Percentiles rank a stretch among this genome's conserved stretches.
These are phyloP conservation scores for Lithophane socia DNA, from an alignment of 2,888 invertebrate species.

Conservation along the genomic window DNA sequence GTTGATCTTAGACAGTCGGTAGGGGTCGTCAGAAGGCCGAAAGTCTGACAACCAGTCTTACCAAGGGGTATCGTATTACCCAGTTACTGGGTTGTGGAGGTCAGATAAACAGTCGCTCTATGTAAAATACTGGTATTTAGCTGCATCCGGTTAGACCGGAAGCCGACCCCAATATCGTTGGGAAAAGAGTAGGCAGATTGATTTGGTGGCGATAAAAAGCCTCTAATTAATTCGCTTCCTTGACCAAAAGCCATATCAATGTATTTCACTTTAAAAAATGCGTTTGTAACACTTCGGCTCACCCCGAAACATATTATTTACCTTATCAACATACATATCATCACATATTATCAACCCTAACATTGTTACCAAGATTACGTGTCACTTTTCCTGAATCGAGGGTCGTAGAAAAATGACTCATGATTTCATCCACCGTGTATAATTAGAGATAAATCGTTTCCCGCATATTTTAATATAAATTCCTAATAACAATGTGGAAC, in stretches of 20 bases:
- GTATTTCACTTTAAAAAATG: background rate
- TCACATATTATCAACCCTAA: no score
- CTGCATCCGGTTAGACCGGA: no score
- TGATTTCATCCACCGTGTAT: constrained; percentile 57
- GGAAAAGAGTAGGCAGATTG: no score
- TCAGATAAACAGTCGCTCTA: no score
- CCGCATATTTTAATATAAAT: constrained; percentile 67
- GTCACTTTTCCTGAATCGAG: constrained; percentile 43
- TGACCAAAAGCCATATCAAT: background rate
- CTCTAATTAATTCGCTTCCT: background rate
- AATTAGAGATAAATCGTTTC: constrained; percentile 66
- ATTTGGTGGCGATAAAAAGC: background rate
- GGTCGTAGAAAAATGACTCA: constrained; percentile 58
- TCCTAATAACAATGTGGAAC: constrained; percentile 45
- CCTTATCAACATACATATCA: background rate
- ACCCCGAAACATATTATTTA: constrained; percentile 8
- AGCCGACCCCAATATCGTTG: no score
- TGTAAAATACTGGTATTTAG: no score
- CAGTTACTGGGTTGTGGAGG: no score
- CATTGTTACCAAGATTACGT: constrained; percentile 37
- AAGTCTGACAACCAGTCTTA: no score
- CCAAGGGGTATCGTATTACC: no score
- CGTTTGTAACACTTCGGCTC: background rate
- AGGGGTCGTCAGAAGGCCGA: no score
- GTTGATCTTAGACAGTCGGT: no score